Conservation (phyloP, 2,113 vertebrate species). For the Mirza zaza region DNA sequence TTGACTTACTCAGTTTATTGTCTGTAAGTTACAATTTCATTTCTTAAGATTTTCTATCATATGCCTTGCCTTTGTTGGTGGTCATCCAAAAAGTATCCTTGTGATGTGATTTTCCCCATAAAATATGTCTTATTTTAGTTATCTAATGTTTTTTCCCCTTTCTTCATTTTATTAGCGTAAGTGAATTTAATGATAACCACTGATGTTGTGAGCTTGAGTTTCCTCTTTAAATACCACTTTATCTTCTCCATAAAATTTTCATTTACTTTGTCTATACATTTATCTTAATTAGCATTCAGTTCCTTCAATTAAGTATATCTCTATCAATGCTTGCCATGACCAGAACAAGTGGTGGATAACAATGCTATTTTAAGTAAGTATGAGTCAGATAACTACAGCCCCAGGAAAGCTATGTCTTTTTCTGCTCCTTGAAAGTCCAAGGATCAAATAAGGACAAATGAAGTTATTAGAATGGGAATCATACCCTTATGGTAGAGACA, state of each 20-base stretch:
- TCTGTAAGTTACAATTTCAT: background rate
- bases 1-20: background rate
- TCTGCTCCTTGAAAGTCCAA: constrained; percentile 40
- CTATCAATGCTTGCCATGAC: constrained; percentile 55
- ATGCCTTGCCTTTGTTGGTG: background rate
- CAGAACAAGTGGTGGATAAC: constrained; percentile 15
- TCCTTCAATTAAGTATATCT: constrained; percentile 53
- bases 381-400: constrained; percentile 31
- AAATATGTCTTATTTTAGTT: constrained; percentile 25
- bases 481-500: background rate
- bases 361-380: constrained; percentile 66
- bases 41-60: background rate
- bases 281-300: constrained; percentile 67
- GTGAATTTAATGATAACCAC: constrained; percentile 12
- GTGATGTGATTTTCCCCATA: background rate
- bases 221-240: constrained; percentile 34
- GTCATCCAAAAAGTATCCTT: background rate
- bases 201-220: constrained; percentile 43
- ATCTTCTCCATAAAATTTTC: constrained; percentile 52
- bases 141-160: background rate
- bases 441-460: constrained; percentile 40
- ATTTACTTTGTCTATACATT: constrained; percentile 64
- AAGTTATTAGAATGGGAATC: background rate
- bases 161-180: constrained; percentile 1
- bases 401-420: constrained; percentile 10